These are phyloP conservation scores for Pyrochroa serraticornis DNA, from an alignment of 2,888 invertebrate genomes.

Conservation along the genomic window DNA sequence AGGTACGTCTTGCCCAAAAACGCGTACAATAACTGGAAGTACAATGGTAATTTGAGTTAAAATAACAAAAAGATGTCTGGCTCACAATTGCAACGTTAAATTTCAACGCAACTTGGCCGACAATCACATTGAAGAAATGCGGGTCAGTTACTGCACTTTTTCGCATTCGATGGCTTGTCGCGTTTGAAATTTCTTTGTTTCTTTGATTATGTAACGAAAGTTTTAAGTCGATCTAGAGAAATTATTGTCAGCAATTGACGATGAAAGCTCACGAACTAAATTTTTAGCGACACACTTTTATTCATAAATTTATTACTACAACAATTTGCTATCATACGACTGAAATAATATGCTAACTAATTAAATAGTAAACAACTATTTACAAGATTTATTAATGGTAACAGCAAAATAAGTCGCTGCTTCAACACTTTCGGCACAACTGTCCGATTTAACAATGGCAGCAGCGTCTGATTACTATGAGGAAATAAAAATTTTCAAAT, in stretches of 20 bases:
- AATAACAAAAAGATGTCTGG: conserved; percentile 44
- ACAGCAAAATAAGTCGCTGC: conserved; percentile 2
- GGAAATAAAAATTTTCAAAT: too few species aligned
- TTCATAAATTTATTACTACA: too few species aligned
- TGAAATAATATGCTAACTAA: conserved; percentile 12
- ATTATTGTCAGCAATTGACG: conserved; percentile 18
- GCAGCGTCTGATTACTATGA: too few species aligned
- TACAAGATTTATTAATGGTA: conserved; percentile 3
- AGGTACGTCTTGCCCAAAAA: conserved; percentile 39
- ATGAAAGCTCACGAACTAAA: conserved; percentile 1
- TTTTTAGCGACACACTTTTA: too few species aligned
- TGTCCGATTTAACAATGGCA: background rate
- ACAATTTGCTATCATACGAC: too few species aligned
- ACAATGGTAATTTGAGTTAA: conserved; percentile 41
- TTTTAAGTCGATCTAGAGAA: conserved; percentile 3
- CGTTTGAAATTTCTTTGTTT: conserved; percentile 11
- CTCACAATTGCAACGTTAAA: conserved; percentile 39
- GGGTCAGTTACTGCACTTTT: conserved; percentile 25
- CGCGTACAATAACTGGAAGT: conserved; percentile 40
- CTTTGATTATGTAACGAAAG: conserved; percentile 15
- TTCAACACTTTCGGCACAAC: conserved; percentile 11
- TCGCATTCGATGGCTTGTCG: conserved; percentile 6
- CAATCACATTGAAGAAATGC: conserved; percentile 28
- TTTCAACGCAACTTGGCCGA: conserved; percentile 36
- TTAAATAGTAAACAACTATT: conserved; percentile 18